phyloP scores from a whole-genome alignment of 2,113 vertebrate genomes.

The Osmerus mordax region DNA sequence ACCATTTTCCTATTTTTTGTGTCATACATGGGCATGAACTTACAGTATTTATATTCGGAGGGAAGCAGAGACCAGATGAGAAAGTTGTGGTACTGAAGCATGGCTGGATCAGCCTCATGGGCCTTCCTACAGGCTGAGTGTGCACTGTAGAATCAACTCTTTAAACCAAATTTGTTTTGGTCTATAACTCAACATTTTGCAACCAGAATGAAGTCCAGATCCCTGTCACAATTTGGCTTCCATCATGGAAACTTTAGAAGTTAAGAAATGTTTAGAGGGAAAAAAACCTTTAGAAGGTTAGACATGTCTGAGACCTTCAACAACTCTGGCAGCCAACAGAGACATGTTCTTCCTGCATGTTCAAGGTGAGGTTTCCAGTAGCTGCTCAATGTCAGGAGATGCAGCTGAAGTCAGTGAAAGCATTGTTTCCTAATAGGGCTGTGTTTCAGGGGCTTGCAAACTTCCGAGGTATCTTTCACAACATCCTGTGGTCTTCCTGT shows the following conservation, averaged over 20 bases:
- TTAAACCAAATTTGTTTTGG: slow-evolving; percentile 25
- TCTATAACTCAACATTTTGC: slow-evolving; percentile 21
- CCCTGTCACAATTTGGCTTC: slow-evolving; percentile 23
- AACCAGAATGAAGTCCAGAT: slow-evolving; percentile 27
- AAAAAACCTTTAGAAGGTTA: too few relatives aligned
- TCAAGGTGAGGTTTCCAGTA: slow-evolving; percentile 28
- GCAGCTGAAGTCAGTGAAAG: slow-evolving; percentile 4
- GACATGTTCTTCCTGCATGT: slow-evolving; percentile 37
- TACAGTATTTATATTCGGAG: neutral
- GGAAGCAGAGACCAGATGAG: slow-evolving; percentile 11
- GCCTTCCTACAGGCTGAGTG: slow-evolving; percentile 8
- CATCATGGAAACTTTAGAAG: slow-evolving; percentile 31
- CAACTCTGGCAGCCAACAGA: slow-evolving; percentile 26
- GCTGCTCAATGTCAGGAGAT: slow-evolving; percentile 14
- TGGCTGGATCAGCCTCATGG: slow-evolving; percentile 6
- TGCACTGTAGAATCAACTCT: slow-evolving; percentile 26
- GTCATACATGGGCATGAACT: slow-evolving; percentile 9
- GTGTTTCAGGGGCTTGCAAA: slow-evolving; percentile 29
- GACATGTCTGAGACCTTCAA: slow-evolving; percentile 34
- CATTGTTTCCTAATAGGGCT: slow-evolving; percentile 25
- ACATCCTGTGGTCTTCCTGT: slow-evolving; percentile 25
- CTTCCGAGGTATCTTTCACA: slow-evolving; percentile 37
- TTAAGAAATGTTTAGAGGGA: slow-evolving; percentile 14
- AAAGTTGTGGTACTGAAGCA: slow-evolving; percentile 22
- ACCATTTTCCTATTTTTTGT: slow-evolving; percentile 12